These are phyloP conservation scores for Sinocyclocheilus anshuiensis DNA, from an alignment of 2,113 vertebrate species.

Conservation along the genomic window DNA sequence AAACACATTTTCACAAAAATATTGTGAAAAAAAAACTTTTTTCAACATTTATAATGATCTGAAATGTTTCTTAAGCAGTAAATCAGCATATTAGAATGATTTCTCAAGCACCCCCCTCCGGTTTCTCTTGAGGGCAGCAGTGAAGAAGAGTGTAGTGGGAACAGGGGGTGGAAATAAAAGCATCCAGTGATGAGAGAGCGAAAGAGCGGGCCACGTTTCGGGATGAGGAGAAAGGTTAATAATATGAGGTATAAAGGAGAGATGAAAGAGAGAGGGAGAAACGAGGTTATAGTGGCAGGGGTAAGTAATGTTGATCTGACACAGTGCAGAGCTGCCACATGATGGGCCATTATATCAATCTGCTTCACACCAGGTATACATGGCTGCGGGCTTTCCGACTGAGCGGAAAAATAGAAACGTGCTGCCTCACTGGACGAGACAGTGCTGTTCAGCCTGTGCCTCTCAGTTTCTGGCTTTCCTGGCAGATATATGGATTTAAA, in stretches of 20 bases:
- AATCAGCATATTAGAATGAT: not conserved
- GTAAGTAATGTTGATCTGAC: constrained; percentile 41
- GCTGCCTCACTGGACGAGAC: constrained; percentile 3
- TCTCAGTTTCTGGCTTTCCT: not conserved
- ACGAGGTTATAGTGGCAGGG: constrained; percentile 40
- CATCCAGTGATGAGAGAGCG: constrained; percentile 69
- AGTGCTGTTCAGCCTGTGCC: not conserved
- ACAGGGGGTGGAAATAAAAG: constrained; percentile 58
- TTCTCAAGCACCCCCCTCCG: constrained; percentile 72
- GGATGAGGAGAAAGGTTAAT: constrained; percentile 30
- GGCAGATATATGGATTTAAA: not conserved
- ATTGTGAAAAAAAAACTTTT: not conserved
- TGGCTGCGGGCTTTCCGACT: not conserved
- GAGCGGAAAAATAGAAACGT: not conserved
- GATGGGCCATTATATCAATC: constrained; percentile 31
- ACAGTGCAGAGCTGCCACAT: constrained; percentile 7
- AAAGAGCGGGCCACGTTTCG: constrained; percentile 21
- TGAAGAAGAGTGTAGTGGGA: constrained; percentile 44
- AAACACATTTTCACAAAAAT: not conserved
- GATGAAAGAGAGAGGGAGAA: constrained; percentile 53
- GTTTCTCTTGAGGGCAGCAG: constrained; percentile 63
- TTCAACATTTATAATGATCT: no score
- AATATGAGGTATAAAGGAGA: constrained; percentile 20
- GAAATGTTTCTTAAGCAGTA: not conserved
- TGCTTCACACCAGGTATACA: constrained; percentile 35